Conservation (phyloP, 2,797 vertebrate genomes). For the Acomys russatus region DNA sequence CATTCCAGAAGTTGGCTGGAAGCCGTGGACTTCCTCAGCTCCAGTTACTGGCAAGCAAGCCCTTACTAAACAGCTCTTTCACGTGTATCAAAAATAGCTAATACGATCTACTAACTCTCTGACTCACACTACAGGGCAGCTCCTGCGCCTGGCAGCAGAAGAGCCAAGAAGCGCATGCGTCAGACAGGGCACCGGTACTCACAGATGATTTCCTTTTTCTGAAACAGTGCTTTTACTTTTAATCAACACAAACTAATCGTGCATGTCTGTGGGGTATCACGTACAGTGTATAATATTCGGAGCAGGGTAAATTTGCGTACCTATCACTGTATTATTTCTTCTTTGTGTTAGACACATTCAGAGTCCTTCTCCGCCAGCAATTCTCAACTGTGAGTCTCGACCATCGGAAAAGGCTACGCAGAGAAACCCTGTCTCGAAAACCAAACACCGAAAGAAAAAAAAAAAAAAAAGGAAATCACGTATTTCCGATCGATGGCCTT, state of each 20-base stretch:
- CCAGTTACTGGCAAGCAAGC: constrained; percentile 43
- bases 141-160: background rate
- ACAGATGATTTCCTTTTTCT: constrained; percentile 8
- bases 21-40: constrained; percentile 44
- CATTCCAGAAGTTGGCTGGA: constrained; percentile 71
- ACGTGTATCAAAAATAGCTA: constrained; percentile 73
- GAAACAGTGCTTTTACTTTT: background rate
- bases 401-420: background rate
- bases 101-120: constrained; percentile 29
- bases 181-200: background rate
- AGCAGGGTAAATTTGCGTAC: background rate
- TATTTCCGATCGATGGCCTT: background rate
- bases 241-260: background rate
- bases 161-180: background rate
- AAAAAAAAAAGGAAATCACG: too few species aligned
- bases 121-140: constrained; percentile 1
- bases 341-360: background rate
- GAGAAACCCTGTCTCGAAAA: too few species aligned
- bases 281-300: background rate
- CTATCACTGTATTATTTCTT: background rate
- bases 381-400: background rate
- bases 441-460: too few species aligned
- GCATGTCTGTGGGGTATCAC: background rate
- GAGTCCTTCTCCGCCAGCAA: background rate
- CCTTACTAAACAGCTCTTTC: constrained; percentile 59